Conservation (phyloP, 2,797 vertebrate genomes). For the Kryptolebias ocellatus region DNA sequence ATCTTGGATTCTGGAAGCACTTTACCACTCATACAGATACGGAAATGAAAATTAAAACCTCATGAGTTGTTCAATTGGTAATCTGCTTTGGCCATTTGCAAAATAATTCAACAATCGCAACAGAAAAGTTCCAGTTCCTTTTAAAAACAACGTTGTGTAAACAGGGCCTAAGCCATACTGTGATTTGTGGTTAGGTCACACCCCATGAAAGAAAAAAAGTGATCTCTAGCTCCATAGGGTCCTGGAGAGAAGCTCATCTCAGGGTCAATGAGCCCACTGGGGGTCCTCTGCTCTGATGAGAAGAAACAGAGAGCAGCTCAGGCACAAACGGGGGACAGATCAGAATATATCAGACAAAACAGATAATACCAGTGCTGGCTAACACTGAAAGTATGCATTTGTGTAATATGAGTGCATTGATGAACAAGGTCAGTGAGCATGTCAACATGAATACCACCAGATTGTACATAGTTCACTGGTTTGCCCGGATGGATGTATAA, state of each 20-base stretch:
- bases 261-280: constrained; percentile 58
- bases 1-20: no score
- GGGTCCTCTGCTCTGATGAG: constrained; percentile 51
- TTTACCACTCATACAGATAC: no score
- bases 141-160: no score
- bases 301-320: constrained; percentile 45
- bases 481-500: constrained; percentile 43
- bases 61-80: no score
- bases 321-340: constrained; percentile 45
- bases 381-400: constrained; percentile 41
- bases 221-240: constrained; percentile 31
- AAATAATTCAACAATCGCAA: no score
- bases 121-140: no score
- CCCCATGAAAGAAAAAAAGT: constrained; percentile 21
- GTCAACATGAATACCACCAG: constrained; percentile 72
- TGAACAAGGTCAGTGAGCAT: constrained; percentile 76
- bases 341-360: constrained; percentile 59
- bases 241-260: constrained; percentile 45
- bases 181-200: constrained; percentile 24
- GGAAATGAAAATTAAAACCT: no score
- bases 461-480: constrained; percentile 57
- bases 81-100: no score
- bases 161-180: not conserved
- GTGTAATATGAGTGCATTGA: constrained; percentile 54
- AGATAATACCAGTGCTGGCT: constrained; percentile 63